Percentiles rank a stretch among this genome's conserved stretches.
These are phyloP conservation scores for Tympanoctomys barrerae DNA, from an alignment of 2,797 vertebrate species.

Conservation along the genomic window DNA sequence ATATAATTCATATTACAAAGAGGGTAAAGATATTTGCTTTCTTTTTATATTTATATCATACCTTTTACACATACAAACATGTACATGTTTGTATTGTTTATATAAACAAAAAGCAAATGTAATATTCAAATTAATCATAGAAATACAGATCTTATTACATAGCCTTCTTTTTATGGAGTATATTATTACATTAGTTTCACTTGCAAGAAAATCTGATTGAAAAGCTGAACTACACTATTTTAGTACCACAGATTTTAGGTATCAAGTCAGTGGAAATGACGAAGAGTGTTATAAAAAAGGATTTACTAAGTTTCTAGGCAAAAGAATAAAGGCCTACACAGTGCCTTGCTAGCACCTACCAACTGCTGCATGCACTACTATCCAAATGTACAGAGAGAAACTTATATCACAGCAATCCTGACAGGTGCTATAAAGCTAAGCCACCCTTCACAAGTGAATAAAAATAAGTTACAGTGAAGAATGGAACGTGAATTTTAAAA, in stretches of 20 bases:
- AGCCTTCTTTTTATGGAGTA: background rate
- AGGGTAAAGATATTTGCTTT: background rate
- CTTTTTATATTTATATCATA: background rate
- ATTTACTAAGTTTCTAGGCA: conserved; percentile 65
- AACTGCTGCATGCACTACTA: background rate
- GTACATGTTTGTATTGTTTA: background rate
- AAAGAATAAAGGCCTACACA: conserved; percentile 34
- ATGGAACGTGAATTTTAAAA: conserved; percentile 21
- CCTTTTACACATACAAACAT: background rate
- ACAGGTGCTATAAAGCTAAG: conserved; percentile 54
- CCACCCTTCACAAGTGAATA: conserved; percentile 45
- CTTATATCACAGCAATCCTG: background rate
- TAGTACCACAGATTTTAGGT: conserved; percentile 25
- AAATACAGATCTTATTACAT: conserved; percentile 31
- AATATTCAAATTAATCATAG: background rate
- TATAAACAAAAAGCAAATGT: conserved; percentile 14
- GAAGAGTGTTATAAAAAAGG: conserved; percentile 67
- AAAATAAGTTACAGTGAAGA: conserved; percentile 58
- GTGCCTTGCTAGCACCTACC: background rate
- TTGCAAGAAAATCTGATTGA: background rate
- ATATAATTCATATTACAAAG: background rate
- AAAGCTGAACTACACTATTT: conserved; percentile 59
- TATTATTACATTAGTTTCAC: background rate
- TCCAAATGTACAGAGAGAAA: conserved; percentile 43
- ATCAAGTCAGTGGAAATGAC: conserved; percentile 32